Evolutionary conservation across 2,113 vertebrate genomes (phyloP).

Genomic region (Mugil cephalus): DNA sequence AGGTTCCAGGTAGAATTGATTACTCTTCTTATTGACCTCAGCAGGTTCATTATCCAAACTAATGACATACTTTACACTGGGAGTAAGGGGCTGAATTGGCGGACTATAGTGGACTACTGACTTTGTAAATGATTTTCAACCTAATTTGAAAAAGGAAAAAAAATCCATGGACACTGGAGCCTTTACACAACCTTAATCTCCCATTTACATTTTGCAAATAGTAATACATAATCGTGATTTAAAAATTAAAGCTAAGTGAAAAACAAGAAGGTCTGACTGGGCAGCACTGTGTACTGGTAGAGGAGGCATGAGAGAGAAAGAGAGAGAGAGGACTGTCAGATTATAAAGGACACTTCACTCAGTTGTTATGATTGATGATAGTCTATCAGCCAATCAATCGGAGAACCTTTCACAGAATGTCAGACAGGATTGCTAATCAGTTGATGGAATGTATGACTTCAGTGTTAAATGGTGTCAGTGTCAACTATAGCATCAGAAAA

Average conservation of each 20-base stretch:
- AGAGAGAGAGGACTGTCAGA: conserved; percentile 9
- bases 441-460: background rate
- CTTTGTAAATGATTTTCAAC: too few relatives aligned
- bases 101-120: too few relatives aligned
- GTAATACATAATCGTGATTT: too few relatives aligned
- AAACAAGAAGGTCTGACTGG: background rate
- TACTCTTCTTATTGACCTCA: conserved; percentile 36
- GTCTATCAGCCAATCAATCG: conserved; percentile 25
- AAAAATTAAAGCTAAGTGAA: background rate
- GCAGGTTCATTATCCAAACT: conserved; percentile 33
- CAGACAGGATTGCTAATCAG: background rate
- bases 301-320: background rate
- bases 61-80: background rate
- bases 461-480: too few relatives aligned
- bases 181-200: too few relatives aligned
- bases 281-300: background rate
- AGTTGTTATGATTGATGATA: conserved; percentile 39
- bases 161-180: too few relatives aligned
- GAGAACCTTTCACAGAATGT: conserved; percentile 25
- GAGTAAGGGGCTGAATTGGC: background rate
- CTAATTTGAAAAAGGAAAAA: too few relatives aligned
- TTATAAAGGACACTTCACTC: conserved; percentile 21
- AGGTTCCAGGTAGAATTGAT: conserved; percentile 17
- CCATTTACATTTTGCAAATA: too few relatives aligned
- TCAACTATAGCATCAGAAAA: too few relatives aligned